Evolutionary conservation across 2,888 invertebrate species (phyloP), one percentile per base, ranked within the genome.

Genomic region (Allacma fusca): DNA sequence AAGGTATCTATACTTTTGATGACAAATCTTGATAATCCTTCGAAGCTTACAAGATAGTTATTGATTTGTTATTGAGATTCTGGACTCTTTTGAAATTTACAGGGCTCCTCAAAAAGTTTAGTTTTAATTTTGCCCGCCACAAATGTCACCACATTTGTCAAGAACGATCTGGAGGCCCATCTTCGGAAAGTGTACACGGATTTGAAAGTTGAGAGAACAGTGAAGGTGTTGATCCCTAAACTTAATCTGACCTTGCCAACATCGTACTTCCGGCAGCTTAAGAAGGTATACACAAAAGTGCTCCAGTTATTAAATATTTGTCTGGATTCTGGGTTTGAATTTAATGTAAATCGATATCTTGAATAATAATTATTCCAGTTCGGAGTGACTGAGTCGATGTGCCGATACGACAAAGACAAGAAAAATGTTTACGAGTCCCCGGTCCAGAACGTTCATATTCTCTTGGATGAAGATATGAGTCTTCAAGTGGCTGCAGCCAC

Each of bases 381-480:
- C 80, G 82, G 82, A n/a, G 69, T 82, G 1, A 82, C 81, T 26
- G 81, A 81, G 44, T 79, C 80, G 13, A 80, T 82, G 79, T 82
- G 82, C 64, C 81, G 81, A 26, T 80, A 80, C 78, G 80, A 80
- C 19, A 78, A 78, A 12, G 76, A 78, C 9, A 77, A 81, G 70
- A 34, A 78, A 23, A 75, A 80, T 68, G 80, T 80, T 62, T 26
- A 81, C 40, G 81, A 82, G 40, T 80, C 81, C 13, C 69, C 79
- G 0, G 78, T 79, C n/a, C 82, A 82, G 77, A 79, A 81, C 34
- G 24, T 81, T 0, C 75, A 82, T 40, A 77, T 79, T 43, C 78
- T 77, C 40, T 29, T 82, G 23, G 79, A 79, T 44, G 26, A 81
- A 57, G 80, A 81, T 12, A 24, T 40, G 12, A 78, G 78, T 29